Evolutionary conservation across 2,113 vertebrate species (phyloP).

Genomic region (Atherinomorus stipes): DNA sequence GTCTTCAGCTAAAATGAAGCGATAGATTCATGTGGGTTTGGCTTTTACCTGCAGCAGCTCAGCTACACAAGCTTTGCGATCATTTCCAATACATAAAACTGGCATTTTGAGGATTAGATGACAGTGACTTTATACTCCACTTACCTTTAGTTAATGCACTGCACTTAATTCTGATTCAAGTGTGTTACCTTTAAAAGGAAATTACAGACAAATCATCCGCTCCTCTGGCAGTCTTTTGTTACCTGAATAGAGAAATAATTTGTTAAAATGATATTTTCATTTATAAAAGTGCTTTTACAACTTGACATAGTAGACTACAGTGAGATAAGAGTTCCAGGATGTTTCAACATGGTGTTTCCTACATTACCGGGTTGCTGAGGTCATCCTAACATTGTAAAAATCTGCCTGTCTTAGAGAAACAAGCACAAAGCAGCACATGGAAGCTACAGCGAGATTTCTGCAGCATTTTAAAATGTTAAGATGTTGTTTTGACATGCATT

Average conservation of each 20-base stretch:
- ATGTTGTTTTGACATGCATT: too few species aligned
- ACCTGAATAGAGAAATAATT: neutral
- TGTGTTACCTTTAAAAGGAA: neutral
- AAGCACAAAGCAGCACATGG: too few species aligned
- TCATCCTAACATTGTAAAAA: too few species aligned
- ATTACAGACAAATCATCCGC: neutral
- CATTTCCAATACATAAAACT: neutral
- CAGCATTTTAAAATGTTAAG: too few species aligned
- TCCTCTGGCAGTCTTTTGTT: neutral
- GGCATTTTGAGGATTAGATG: neutral
- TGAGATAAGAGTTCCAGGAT: neutral
- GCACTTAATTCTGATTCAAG: neutral
- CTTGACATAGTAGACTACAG: neutral
- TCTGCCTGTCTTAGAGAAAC: too few species aligned
- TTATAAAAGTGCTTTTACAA: neutral
- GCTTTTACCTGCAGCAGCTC: too few species aligned
- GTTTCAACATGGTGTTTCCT: neutral
- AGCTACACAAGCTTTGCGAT: neutral
- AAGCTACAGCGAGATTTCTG: too few species aligned
- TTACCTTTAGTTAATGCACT: neutral
- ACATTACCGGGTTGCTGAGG: too few species aligned
- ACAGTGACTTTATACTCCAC: neutral
- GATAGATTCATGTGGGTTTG: neutral
- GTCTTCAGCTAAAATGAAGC: neutral
- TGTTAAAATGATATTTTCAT: neutral